Conservation (phyloP, 2,797 vertebrate species). For the Gymnothorax reevesii region DNA sequence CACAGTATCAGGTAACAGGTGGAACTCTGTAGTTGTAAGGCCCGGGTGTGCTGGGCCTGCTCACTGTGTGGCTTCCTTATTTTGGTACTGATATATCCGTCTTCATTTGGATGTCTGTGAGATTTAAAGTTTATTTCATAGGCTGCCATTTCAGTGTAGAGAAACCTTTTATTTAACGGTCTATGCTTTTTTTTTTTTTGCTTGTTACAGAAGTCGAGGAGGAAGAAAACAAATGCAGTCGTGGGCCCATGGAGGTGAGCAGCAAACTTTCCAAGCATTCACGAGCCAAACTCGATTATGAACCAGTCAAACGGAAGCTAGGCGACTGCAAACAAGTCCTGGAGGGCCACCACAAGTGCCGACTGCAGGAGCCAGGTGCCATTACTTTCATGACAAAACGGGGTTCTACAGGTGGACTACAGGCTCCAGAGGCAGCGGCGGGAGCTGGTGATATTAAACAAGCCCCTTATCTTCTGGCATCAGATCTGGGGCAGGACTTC, state of each 20-base stretch:
- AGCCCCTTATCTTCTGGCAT: not conserved
- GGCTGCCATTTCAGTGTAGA: not conserved
- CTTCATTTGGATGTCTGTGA: not conserved
- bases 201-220: conserved; percentile 8
- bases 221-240: not conserved
- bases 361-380: not conserved
- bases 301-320: not conserved
- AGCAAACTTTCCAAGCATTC: conserved; percentile 7
- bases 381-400: not conserved
- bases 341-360: not conserved
- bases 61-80: not conserved
- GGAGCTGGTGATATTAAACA: conserved; percentile 21
- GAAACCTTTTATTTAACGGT: not conserved
- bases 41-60: not conserved
- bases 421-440: not conserved
- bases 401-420: not conserved
- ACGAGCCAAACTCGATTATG: not conserved
- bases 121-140: not conserved
- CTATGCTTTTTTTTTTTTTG: not conserved
- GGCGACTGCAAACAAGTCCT: not conserved
- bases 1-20: too few relatives aligned
- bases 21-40: not conserved
- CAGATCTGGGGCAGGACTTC: conserved; percentile 46
- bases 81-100: not conserved
- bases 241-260: not conserved